These are phyloP conservation scores for Corynorhinus townsendii DNA, from an alignment of 2,113 vertebrate species.

Conservation along the genomic window DNA sequence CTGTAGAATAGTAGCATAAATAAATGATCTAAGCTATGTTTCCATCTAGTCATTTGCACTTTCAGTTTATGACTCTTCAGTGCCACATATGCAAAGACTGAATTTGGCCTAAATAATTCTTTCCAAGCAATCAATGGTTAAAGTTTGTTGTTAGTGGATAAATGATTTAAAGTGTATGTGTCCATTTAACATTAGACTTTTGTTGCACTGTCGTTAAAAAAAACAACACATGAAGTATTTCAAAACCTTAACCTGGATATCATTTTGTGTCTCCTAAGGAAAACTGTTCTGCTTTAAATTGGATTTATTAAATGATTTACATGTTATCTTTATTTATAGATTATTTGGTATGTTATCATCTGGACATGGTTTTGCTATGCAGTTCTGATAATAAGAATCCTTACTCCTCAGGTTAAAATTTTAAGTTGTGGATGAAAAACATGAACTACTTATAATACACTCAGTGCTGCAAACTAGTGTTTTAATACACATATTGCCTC, in stretches of 20 bases:
- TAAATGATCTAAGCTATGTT: not conserved
- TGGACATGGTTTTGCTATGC: slow-evolving; percentile 50
- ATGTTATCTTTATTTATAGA: not conserved
- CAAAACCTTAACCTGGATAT: not conserved
- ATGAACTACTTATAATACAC: not conserved
- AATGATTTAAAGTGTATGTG: not conserved
- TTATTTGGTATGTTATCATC: slow-evolving; percentile 36
- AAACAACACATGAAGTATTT: not conserved
- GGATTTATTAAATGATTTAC: slow-evolving; percentile 37
- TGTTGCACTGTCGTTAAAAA: not conserved
- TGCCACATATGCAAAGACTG: not conserved
- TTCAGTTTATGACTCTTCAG: not conserved
- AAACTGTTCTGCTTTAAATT: slow-evolving; percentile 36
- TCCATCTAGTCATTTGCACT: slow-evolving; percentile 29
- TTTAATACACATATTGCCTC: slow-evolving; percentile 47
- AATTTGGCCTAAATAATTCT: slow-evolving; percentile 21
- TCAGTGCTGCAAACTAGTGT: slow-evolving; percentile 45
- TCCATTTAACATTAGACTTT: not conserved
- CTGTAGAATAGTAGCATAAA: slow-evolving; percentile 1
- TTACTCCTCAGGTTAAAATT: slow-evolving; percentile 61
- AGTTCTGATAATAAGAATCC: slow-evolving; percentile 47
- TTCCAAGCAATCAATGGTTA: not conserved
- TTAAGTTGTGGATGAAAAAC: slow-evolving; percentile 34
- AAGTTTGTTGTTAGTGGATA: slow-evolving; percentile 10
- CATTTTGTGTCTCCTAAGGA: slow-evolving; percentile 9